phyloP scores from a whole-genome alignment of 2,888 invertebrate genomes.

The Hemaris fuciformis region DNA sequence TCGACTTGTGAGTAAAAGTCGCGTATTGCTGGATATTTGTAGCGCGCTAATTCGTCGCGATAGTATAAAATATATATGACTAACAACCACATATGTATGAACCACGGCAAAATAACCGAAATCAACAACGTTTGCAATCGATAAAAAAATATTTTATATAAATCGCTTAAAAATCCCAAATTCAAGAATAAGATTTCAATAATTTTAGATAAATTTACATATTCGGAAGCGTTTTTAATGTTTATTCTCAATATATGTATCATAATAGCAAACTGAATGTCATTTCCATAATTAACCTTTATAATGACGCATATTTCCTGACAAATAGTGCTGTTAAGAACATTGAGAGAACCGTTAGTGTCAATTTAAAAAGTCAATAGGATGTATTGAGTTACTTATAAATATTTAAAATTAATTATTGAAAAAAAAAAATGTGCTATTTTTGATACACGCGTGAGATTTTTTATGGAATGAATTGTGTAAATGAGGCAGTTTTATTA shows the following conservation, averaged over 20 bases:
- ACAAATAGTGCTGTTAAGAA: not conserved
- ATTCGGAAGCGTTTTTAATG: not conserved
- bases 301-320: not conserved
- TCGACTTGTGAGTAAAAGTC: too few species aligned
- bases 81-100: too few species aligned
- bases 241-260: not conserved
- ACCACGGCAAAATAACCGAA: too few species aligned
- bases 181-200: not conserved
- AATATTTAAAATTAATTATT: conserved; percentile 2
- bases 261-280: not conserved
- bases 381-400: not conserved
- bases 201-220: not conserved
- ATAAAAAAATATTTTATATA: not conserved
- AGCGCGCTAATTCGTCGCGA: too few species aligned
- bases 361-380: not conserved
- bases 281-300: not conserved
- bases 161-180: not conserved
- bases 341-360: not conserved
- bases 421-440: too few species aligned
- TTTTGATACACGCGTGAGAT: too few species aligned
- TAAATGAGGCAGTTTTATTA: too few species aligned
- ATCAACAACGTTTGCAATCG: too few species aligned
- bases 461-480: too few species aligned
- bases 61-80: too few species aligned
- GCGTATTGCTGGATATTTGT: too few species aligned